phyloP scores from a whole-genome alignment of 2,797 vertebrate species.

The Streptopelia turtur region DNA sequence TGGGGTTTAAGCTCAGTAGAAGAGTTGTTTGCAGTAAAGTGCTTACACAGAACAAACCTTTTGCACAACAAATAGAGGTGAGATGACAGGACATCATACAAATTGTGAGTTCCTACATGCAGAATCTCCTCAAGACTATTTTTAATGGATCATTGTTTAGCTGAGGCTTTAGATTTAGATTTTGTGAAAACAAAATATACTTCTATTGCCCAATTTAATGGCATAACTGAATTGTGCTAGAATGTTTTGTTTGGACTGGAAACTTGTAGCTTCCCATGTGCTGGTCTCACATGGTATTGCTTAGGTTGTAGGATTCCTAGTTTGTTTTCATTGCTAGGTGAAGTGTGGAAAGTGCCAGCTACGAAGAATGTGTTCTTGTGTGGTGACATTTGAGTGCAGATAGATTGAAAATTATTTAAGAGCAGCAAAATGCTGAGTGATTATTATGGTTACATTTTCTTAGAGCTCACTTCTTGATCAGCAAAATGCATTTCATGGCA shows the following conservation, averaged over 20 bases:
- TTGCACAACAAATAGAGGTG: not conserved
- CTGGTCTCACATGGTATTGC: not conserved
- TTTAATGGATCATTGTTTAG: not conserved
- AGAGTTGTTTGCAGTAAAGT: not conserved
- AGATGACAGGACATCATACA: not conserved
- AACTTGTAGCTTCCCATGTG: not conserved
- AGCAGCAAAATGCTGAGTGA: not conserved
- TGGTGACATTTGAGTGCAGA: not conserved
- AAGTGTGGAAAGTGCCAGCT: not conserved
- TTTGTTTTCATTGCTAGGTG: not conserved
- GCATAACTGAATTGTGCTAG: not conserved
- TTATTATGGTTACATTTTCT: not conserved
- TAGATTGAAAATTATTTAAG: not conserved
- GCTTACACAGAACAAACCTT: not conserved
- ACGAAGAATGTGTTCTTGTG: not conserved
- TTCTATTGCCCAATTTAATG: not conserved
- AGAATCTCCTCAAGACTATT: not conserved
- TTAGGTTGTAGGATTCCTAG: not conserved
- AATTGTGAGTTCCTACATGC: not conserved
- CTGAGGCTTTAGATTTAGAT: not conserved
- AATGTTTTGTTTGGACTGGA: not conserved
- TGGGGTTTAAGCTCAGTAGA: rapidly evolving
- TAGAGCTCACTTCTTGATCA: not conserved
- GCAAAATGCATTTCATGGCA: not conserved
- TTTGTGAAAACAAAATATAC: not conserved